These are phyloP conservation scores for Willisornis vidua DNA, from an alignment of 2,113 vertebrate species.

Conservation along the genomic window DNA sequence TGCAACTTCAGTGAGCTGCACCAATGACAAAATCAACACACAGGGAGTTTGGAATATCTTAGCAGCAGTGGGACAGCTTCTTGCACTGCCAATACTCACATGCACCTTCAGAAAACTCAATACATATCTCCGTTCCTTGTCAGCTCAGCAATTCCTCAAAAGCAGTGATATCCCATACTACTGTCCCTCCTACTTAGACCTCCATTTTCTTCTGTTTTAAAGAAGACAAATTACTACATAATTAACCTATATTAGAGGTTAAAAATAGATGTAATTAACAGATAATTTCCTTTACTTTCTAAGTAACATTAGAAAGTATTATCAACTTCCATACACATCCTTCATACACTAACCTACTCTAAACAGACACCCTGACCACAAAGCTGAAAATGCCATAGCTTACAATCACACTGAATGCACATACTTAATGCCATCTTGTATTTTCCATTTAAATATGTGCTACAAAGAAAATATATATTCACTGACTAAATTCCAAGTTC, in stretches of 20 bases:
- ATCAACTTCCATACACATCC: background rate
- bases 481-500: background rate
- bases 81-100: background rate
- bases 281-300: background rate
- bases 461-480: background rate
- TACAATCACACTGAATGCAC: background rate
- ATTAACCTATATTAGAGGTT: background rate
- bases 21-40: conserved; percentile 1
- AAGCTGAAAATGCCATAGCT: background rate
- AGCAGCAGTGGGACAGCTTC: background rate
- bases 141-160: background rate
- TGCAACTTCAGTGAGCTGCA: background rate
- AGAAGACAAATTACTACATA: background rate
- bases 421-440: background rate
- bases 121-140: background rate
- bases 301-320: background rate
- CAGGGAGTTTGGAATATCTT: background rate
- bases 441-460: background rate
- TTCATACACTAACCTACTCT: background rate
- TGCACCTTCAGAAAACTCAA: background rate
- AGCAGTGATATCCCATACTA: background rate
- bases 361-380: background rate
- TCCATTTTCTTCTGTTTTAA: background rate
- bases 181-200: background rate
- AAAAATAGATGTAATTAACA: background rate